A percentile compares a stretch with the other conserved stretches of the same genome.
Conservation (phyloP, 2,888 invertebrate species). For the Tortrix viridana region DNA sequence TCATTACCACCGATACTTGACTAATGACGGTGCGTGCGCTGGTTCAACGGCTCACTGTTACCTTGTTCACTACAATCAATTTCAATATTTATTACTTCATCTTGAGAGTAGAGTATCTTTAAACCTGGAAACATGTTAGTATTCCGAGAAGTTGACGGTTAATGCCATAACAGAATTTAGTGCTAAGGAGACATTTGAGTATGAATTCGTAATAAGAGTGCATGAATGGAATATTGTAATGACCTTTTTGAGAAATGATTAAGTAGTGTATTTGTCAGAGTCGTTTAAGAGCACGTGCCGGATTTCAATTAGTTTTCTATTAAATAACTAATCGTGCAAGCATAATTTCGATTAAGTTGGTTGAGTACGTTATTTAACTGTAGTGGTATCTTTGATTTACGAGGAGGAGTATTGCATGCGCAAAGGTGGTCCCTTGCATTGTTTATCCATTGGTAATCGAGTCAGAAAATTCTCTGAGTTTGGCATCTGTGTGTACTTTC, state of each 20-base stretch:
- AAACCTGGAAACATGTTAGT: constrained; percentile 1
- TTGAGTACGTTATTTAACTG: background rate
- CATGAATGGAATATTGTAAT: constrained; percentile 24
- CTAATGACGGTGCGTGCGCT: constrained; percentile 6
- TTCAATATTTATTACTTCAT: constrained; percentile 1
- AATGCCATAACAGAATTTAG: constrained; percentile 18
- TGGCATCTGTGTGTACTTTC: no score
- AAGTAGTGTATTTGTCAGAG: background rate
- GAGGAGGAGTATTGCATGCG: background rate
- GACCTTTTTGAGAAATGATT: constrained; percentile 1
- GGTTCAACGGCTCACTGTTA: constrained; percentile 10
- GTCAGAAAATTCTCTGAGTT: no score
- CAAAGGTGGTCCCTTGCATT: background rate
- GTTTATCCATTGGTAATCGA: no score
- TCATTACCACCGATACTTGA: constrained; percentile 10
- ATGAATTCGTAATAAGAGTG: constrained; percentile 12
- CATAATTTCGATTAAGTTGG: background rate
- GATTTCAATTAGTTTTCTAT: background rate
- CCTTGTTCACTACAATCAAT: background rate
- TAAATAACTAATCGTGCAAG: background rate
- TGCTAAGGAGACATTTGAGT: constrained; percentile 11
- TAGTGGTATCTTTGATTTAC: background rate
- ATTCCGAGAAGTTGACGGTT: constrained; percentile 5
- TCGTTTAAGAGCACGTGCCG: background rate
- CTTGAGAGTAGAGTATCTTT: background rate